phyloP scores from a whole-genome alignment of 2,797 vertebrate species.

The Amphiprion clarkii region DNA sequence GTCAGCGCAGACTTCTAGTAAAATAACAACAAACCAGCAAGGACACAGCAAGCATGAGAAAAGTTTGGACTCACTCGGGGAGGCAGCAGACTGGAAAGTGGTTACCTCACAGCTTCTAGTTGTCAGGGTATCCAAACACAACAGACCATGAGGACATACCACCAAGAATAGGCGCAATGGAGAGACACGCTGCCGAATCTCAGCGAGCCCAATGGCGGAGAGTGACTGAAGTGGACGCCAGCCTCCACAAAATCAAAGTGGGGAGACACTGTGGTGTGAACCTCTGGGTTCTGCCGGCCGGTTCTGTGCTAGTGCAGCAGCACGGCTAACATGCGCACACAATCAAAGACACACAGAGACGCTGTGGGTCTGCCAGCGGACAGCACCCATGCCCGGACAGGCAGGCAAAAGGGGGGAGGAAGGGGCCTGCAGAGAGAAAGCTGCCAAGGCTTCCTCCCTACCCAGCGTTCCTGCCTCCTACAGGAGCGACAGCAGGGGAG shows the following conservation, averaged over 20 bases:
- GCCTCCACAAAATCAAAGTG: slow-evolving; percentile 43
- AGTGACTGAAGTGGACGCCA: slow-evolving; percentile 24
- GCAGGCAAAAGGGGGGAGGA: slow-evolving; percentile 51
- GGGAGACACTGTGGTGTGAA: slow-evolving; percentile 41
- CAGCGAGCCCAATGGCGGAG: slow-evolving; percentile 57
- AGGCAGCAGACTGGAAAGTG: slow-evolving; percentile 64
- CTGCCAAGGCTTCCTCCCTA: slow-evolving; percentile 68
- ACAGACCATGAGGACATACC: slow-evolving; percentile 82
- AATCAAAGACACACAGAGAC: slow-evolving; percentile 50
- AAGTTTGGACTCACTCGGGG: slow-evolving; percentile 77
- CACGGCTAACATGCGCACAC: slow-evolving; percentile 45
- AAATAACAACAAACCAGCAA: slow-evolving; percentile 21
- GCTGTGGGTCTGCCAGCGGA: slow-evolving; percentile 70
- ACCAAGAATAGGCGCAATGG: slow-evolving; percentile 79
- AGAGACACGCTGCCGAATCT: slow-evolving; percentile 61
- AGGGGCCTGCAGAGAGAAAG: slow-evolving; percentile 65
- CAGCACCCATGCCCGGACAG: slow-evolving; percentile 67
- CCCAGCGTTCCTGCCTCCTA: slow-evolving; percentile 69
- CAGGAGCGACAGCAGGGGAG: slow-evolving; percentile 61
- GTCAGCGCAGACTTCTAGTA: not conserved
- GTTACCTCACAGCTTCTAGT: slow-evolving; percentile 77
- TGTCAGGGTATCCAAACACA: slow-evolving; percentile 86
- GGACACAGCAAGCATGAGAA: slow-evolving; percentile 50
- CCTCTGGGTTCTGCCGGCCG: slow-evolving; percentile 32
- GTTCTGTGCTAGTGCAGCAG: slow-evolving; percentile 53